Conservation (phyloP, 2,888 invertebrate genomes). For the Chymomyza fuscimana region DNA sequence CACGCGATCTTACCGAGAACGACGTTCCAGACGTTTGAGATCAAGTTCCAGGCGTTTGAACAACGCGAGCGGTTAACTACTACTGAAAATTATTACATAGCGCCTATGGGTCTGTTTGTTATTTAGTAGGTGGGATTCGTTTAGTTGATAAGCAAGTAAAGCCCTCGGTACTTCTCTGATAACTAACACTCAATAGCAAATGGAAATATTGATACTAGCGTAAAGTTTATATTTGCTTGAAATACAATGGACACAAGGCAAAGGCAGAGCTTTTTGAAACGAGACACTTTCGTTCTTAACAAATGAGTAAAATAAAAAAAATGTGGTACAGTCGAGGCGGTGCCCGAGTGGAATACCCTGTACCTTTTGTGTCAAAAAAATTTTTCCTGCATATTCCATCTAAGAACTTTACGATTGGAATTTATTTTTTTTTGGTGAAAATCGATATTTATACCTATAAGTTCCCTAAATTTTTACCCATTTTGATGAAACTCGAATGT, state of each 20-base stretch:
- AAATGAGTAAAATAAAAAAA: too few species aligned
- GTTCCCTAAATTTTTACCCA: too few species aligned
- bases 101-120: not conserved
- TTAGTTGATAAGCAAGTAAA: conserved; percentile 33
- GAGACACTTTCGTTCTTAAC: not conserved
- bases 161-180: conserved; percentile 26
- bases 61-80: conserved; percentile 24
- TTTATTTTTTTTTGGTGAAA: too few species aligned
- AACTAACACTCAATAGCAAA: conserved; percentile 19
- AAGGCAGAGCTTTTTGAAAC: not conserved
- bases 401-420: too few species aligned
- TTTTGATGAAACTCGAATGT: too few species aligned
- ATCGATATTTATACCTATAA: too few species aligned
- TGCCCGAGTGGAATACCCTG: too few species aligned
- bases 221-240: not conserved
- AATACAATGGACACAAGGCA: not conserved
- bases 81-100: conserved; percentile 32
- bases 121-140: not conserved
- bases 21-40: conserved; percentile 31
- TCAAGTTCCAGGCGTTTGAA: conserved; percentile 41
- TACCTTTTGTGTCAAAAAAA: too few species aligned
- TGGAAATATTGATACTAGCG: not conserved
- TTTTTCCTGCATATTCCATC: too few species aligned
- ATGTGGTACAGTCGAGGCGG: too few species aligned
- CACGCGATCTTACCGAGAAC: not conserved